phyloP scores from a whole-genome alignment of 1,140 invertebrate species.

The Danaus plexippus region DNA sequence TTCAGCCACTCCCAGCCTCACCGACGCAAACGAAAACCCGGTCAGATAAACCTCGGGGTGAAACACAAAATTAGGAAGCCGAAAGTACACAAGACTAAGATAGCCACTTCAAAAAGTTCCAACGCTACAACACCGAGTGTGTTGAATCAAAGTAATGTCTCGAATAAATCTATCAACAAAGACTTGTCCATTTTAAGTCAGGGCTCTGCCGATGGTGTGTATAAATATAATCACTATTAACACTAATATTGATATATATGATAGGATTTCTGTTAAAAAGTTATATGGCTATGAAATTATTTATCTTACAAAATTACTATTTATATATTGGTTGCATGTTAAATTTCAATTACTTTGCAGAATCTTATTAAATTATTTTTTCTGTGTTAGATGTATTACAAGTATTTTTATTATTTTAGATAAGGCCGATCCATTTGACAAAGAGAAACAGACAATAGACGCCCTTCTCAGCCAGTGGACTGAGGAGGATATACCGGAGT shows the following conservation, averaged over 20 bases:
- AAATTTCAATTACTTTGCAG: too few relatives aligned
- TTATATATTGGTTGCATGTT: too few relatives aligned
- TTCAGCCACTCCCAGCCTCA: constrained; percentile 34
- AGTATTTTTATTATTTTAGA: constrained; percentile 30
- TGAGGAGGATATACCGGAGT: constrained; percentile 61
- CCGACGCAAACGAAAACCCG: constrained; percentile 51
- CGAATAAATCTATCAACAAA: constrained; percentile 31
- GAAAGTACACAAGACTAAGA: constrained; percentile 54
- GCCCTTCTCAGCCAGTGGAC: constrained; percentile 63
- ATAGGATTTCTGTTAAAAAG: too few relatives aligned
- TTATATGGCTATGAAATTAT: too few relatives aligned
- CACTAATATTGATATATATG: too few relatives aligned
- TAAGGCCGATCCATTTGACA: constrained; percentile 53
- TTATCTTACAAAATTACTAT: too few relatives aligned
- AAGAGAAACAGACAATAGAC: constrained; percentile 60
- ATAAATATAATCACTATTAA: too few relatives aligned
- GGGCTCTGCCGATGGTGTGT: constrained; percentile 13
- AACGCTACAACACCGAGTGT: constrained; percentile 18
- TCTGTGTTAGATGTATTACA: neutral
- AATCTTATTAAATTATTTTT: too few relatives aligned
- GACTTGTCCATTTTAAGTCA: constrained; percentile 40
- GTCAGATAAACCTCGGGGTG: constrained; percentile 73
- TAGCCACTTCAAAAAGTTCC: constrained; percentile 4
- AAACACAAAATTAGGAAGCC: constrained; percentile 72
- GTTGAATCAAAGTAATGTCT: constrained; percentile 29